phyloP scores from a whole-genome alignment of 2,113 vertebrate genomes.

The Panurus biarmicus region DNA sequence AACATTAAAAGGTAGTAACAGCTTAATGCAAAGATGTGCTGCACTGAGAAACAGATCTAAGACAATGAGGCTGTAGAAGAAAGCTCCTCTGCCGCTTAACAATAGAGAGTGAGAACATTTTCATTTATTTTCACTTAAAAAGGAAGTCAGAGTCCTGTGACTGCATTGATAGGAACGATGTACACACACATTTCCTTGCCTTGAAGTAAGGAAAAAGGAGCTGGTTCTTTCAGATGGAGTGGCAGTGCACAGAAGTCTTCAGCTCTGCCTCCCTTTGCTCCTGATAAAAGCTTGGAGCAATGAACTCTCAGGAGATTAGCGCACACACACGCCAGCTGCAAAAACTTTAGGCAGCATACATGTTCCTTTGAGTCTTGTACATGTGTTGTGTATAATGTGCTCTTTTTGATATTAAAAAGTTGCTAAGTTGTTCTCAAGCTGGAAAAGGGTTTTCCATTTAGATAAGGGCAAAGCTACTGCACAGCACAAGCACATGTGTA shows the following conservation, averaged over 20 bases:
- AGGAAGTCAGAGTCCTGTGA: conserved; percentile 32
- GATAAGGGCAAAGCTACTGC: conserved; percentile 42
- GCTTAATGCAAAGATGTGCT: background rate
- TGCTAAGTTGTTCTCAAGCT: conserved; percentile 36
- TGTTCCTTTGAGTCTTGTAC: conserved; percentile 54
- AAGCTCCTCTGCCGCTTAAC: background rate
- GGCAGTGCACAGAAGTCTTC: conserved; percentile 24
- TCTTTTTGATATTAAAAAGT: conserved; percentile 47
- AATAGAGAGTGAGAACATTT: background rate
- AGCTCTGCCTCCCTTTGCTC: conserved; percentile 41
- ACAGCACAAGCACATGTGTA: background rate
- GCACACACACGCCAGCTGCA: background rate
- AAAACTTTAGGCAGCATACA: conserved; percentile 55
- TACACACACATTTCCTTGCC: conserved; percentile 34
- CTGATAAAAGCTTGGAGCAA: conserved; percentile 31
- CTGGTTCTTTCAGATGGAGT: conserved; percentile 54
- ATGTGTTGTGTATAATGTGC: conserved; percentile 30
- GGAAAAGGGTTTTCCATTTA: conserved; percentile 53
- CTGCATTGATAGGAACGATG: conserved; percentile 41
- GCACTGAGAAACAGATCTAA: conserved; percentile 2
- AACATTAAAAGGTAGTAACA: background rate
- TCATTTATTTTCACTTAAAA: conserved; percentile 43
- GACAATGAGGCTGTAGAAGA: background rate
- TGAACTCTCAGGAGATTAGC: conserved; percentile 52
- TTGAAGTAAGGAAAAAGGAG: conserved; percentile 53